Evolutionary conservation across 2,888 invertebrate genomes (phyloP), one percentile per base, ranked within the genome.

Genomic region (Trypoxylon attenuatum): DNA sequence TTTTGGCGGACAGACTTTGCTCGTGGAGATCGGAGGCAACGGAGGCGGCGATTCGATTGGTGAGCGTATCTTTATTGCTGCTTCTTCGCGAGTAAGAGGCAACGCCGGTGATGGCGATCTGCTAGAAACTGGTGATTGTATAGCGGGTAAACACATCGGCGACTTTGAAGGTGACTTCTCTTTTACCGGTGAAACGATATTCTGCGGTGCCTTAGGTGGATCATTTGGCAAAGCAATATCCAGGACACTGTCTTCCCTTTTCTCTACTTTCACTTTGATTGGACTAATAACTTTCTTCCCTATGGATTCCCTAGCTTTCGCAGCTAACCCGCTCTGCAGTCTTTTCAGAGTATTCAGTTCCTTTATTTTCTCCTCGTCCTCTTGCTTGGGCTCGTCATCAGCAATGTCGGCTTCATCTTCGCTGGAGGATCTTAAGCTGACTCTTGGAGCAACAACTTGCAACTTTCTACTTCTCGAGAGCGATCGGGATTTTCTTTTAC

Each of bases 261-360:
- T 80, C 16, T 84, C 84, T 1, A 80, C 39, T 45, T 83, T 85
- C 3, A 83, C 62, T 56, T 84, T 84, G 5, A 78, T 67, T 0
- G 85, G 85, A 61, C 81, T 83, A 22, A 81, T 81, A 0, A 88
- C 87, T 73, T 89, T 91, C 80, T 91, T 91, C 66, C 91, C 91
- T 56, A 92, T 85, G 1, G 89, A 88, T 81, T 93, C 93, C 78
- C 92, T 93, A 1, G 94, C 94, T 86, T 94, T 93, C 65, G 93
- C 89, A 56, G 93, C 90, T 83, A 91, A 85, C 69, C 91, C 91
- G 73, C 91, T 89, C 76, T 92, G 91, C 5, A 92, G 83, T 66
- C 91, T 88, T 79, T 93, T 92, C 67, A 94, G 86, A 80, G 92
- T 91, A 77, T 90, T 90, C 69, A 94, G 83, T 79, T 94, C 94